These are phyloP conservation scores for Philonicus albiceps DNA, from an alignment of 2,888 invertebrate species.

Conservation along the genomic window DNA sequence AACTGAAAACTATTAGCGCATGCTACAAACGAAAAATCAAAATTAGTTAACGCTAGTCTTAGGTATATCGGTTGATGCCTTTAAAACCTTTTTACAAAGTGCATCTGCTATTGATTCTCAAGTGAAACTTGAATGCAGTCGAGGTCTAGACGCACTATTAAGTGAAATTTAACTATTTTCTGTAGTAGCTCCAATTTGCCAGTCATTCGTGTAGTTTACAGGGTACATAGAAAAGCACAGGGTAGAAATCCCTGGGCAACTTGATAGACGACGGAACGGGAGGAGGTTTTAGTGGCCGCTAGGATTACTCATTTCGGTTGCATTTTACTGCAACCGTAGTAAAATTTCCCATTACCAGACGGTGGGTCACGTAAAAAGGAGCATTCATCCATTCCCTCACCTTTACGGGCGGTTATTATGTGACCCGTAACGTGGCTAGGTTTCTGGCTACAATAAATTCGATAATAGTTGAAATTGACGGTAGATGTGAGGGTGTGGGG, in stretches of 20 bases:
- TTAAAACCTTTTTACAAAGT: neutral
- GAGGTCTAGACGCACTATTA: neutral
- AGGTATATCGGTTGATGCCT: neutral
- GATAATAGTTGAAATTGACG: slow-evolving; percentile 12
- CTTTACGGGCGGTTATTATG: neutral
- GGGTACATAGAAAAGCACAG: neutral
- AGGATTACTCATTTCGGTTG: slow-evolving; percentile 32
- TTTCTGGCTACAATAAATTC: slow-evolving; percentile 9
- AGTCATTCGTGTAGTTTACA: neutral
- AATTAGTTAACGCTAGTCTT: too few species aligned
- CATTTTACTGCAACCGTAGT: slow-evolving; percentile 23
- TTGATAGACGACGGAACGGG: neutral
- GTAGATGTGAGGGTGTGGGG: neutral
- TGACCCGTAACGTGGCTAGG: neutral
- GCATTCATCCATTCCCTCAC: slow-evolving; percentile 19
- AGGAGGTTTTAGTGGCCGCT: neutral
- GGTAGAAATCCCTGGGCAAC: neutral
- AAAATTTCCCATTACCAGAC: slow-evolving; percentile 37
- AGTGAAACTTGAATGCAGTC: neutral
- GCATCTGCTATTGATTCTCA: neutral
- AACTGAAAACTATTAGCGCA: too few species aligned
- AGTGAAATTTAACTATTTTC: neutral
- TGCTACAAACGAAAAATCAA: too few species aligned
- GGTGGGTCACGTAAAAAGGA: neutral
- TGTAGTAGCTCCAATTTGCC: neutral